Percentiles rank a stretch among this genome's conserved stretches.
These are phyloP conservation scores for Caenorhabditis sp. DNA, from an alignment of 2,888 invertebrate species.

Conservation along the genomic window DNA sequence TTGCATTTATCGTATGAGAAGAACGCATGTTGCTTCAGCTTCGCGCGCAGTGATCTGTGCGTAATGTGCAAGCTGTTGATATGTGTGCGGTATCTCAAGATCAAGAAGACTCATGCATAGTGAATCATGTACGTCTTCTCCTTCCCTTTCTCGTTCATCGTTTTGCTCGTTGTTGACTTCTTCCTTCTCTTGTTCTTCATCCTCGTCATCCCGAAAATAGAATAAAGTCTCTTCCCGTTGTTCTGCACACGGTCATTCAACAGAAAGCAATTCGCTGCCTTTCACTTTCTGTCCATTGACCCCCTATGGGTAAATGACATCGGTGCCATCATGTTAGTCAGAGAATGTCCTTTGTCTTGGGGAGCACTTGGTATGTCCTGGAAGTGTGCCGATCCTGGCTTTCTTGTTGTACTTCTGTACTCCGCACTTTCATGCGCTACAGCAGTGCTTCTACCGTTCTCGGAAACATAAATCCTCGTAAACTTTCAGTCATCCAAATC, in stretches of 20 bases:
- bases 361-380: not conserved
- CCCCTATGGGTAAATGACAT: not conserved
- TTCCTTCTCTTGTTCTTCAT: constrained; percentile 10
- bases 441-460: too few species aligned
- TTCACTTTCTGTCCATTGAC: constrained; percentile 2
- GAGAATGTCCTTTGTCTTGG: not conserved
- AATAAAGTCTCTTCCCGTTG: constrained; percentile 14
- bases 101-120: constrained; percentile 48
- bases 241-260: constrained; percentile 10
- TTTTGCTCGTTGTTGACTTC: constrained; percentile 1
- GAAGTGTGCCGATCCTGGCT: too few species aligned
- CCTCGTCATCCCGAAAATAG: constrained; percentile 38
- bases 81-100: constrained; percentile 32
- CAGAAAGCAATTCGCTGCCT: constrained; percentile 12
- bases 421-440: too few species aligned
- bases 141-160: constrained; percentile 7
- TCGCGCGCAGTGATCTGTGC: constrained; percentile 15
- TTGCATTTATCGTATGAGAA: too few species aligned
- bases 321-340: constrained; percentile 1
- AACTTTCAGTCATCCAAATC: too few species aligned
- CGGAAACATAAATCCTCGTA: too few species aligned
- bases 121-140: constrained; percentile 38
- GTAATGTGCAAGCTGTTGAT: too few species aligned
- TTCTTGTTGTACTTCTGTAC: too few species aligned
- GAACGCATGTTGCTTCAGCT: not conserved